Evolutionary conservation across 2,888 invertebrate species (phyloP), one percentile per base, ranked within the genome.

Genomic region (Lutraria lutraria): DNA sequence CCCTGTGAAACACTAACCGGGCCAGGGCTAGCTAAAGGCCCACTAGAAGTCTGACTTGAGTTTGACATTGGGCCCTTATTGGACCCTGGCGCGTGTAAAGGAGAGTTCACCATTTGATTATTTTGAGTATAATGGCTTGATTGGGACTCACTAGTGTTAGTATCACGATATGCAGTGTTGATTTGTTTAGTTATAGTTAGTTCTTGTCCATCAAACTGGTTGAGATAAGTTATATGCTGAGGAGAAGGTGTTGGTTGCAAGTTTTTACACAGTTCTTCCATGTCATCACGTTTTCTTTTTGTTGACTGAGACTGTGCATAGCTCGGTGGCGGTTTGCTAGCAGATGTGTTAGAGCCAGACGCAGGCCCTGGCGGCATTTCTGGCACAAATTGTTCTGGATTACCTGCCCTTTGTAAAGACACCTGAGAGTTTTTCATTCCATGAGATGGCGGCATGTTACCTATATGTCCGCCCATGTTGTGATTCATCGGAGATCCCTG

Each of bases 151-250:
- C 90, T 91, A 76, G 94, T 91, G 63, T 92, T 92, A 89, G 90
- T 92, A 92, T 96, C 96, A 92, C 95, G 95, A 95, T 95, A 96
- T 97, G 98, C 98, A 72, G 98, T 98, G 96, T 99, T 99, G 83
- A 99, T 98, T 97, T 99, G 99, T 97, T 99, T 99, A 96, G 99
- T 99, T 97, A 99, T 99, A 94, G 99, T 99, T 96, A 99, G 97
- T 97, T 99, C 99, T 97, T 99, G 99, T 92, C 99, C 99, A 97
- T 99, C 99, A 97, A 99, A 99, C 95, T 98, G 98, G 97, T 98
- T 99, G 96, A 99, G 98, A 97, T 99, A 99, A 94, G 98, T 98
- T 96, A 99, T 99, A 97, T 99, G 99, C 97, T 99, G 99, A 88
- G 99, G 99, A 93, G 99, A 99, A 93, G 99, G 99, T 95, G 99